Percentiles rank a stretch among this genome's conserved stretches.
Evolutionary conservation across 2,888 invertebrate genomes (phyloP).

Genomic region (Capitulum mitella): DNA sequence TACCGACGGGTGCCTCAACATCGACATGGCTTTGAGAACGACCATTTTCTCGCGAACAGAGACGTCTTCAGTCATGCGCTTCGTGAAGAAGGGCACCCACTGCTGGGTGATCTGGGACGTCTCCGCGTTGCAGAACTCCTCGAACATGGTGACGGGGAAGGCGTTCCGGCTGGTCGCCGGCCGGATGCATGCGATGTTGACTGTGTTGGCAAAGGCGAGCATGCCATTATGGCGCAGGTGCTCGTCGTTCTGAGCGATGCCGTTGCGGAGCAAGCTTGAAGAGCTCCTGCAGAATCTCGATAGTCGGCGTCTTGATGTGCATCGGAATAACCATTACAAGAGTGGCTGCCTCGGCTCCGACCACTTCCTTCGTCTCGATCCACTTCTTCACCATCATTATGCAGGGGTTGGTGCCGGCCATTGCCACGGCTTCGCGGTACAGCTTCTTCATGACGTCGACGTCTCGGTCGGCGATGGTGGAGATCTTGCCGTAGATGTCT

Average conservation of each 20-base stretch:
- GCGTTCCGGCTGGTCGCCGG: conserved; percentile 35
- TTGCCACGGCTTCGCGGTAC: background rate
- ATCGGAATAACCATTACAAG: conserved; percentile 36
- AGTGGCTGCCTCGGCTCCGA: background rate
- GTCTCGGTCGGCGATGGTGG: background rate
- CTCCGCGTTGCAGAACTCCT: conserved; percentile 37
- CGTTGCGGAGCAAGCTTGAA: conserved; percentile 40
- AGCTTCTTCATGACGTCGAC: background rate
- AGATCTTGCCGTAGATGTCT: background rate
- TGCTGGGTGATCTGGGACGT: conserved; percentile 34
- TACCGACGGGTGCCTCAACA: background rate
- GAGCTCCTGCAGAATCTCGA: conserved; percentile 40
- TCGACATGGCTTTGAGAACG: background rate
- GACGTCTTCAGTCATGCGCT: conserved; percentile 33
- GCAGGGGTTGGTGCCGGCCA: conserved; percentile 7
- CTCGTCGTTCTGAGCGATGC: background rate
- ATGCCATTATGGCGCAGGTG: background rate
- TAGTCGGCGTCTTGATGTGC: conserved; percentile 42
- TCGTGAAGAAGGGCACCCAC: conserved; percentile 37
- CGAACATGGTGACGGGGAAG: conserved; percentile 38
- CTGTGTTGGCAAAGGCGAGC: background rate
- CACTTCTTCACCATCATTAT: conserved; percentile 4
- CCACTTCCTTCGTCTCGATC: background rate
- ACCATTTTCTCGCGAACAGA: conserved; percentile 21
- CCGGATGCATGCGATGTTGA: conserved; percentile 29